Evolutionary conservation across 1,140 invertebrate species (phyloP), one percentile per base, ranked within the genome.

Genomic region (Episyrphus balteatus): DNA sequence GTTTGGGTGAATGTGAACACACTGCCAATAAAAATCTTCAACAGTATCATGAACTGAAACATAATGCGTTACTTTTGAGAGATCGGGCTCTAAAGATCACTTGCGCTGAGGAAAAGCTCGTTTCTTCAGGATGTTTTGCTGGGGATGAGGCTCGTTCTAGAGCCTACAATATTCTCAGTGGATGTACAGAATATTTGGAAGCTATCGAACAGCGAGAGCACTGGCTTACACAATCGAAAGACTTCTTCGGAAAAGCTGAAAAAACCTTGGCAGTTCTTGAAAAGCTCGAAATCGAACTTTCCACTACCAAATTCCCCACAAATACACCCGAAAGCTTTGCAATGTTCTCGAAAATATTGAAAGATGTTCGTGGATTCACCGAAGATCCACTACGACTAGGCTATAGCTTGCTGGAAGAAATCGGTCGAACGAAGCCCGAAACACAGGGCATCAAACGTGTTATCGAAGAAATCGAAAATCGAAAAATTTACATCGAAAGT

Each of bases 61-160:
- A 75, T 5, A 82, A 86, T 69, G 83, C 84, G 2, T 78, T 82
- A 74, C 76, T 83, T 33, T 72, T 87, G 32, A 83, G 88, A 66
- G 86, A 89, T 53, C 76, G 75, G 54, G 80, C 83, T 5, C 66
- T 90, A 19, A 84, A 81, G 62, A 81, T 89, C 52, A 80, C 87
- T 2, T 79, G 82, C 59, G 83, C 82, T 21, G 88, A 85, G 13
- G 86, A 90, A 62, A 80, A 83, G 58, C 73, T 90, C 17, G 75
- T 82, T 18, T 75, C 76, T 26, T 75, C 78, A 1, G 81, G 82
- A 14, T 80, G 81, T 55, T 81, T 82, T 56, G 79, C 80, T 14
- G 79, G 78, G 2, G 78, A 84, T 51, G 79, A 88, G 58, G 83
- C 83, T 1, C 66, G 62, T 43, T 80, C 80, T 18, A 74, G 84